Evolutionary conservation across 2,888 invertebrate genomes (phyloP), one percentile per base, ranked within the genome.

Genomic region (Conops quadrifasciatus): DNA sequence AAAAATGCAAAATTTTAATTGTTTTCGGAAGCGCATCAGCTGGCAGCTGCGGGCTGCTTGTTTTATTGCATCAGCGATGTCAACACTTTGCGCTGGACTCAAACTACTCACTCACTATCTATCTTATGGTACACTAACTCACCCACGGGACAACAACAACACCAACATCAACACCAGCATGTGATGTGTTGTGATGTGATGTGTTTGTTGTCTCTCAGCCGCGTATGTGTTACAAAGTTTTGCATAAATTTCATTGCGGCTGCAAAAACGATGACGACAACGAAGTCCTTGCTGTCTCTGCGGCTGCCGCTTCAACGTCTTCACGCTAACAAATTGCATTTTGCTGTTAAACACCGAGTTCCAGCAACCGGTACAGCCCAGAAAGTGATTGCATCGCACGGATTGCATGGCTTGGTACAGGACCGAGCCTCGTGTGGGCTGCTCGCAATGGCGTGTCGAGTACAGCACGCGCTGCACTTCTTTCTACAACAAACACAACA

Each of bases 261-360:
- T 49, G 51, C 59, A 24, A 51, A 30, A 28, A 16, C 15, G 30
- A 15, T 11, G 16, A 36, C 36, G 36, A 36, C 36, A 36, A 36
- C 36, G 9, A 36, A 7, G 9, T 36, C 36, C 36, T 36, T 36
- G 36, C 9, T 36, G 36, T 36, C 28, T 53, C 53, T 53, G 19
- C 19, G 16, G 36, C 43, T 36, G 66, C 16, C n/a, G 45, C 47
- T 26, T 47, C 59, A 59, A 47, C 59, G 59, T 49, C 59, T 67
- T 59, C 65, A 19, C 19, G 47, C 79, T 80, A 77, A 79, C 80
- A 80, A 80, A 80, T 80, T 80, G 79, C 80, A 80, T 80, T 80
- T 78, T 78, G 80, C 77, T 80, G 80, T 80, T 79, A 79, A 80
- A 80, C 80, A 80, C 53, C 30, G 24, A 53, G 45, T 43, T 26